Percentiles rank a stretch among this genome's conserved stretches.
Evolutionary conservation across 2,797 vertebrate species (phyloP).

Genomic region (Schizothorax lantsangensis): DNA sequence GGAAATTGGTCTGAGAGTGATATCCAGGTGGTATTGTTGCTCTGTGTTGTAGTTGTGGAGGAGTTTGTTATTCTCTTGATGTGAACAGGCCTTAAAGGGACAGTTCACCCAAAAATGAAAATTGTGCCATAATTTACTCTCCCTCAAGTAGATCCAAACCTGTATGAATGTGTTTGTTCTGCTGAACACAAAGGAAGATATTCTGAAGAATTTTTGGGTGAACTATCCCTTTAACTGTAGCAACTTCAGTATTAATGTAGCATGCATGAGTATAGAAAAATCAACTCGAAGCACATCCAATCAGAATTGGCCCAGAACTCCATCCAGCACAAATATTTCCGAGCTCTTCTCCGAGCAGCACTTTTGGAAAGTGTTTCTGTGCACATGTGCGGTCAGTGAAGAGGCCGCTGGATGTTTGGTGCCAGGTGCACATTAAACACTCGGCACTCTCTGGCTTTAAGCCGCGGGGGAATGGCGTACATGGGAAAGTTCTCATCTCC

Average conservation of each 20-base stretch:
- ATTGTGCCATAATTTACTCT: too few relatives aligned
- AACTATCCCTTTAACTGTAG: neutral
- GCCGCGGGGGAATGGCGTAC: conserved; percentile 11
- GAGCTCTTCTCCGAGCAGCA: conserved; percentile 3
- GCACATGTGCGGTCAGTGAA: conserved; percentile 17
- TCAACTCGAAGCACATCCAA: neutral
- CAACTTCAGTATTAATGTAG: neutral
- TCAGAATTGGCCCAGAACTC: neutral
- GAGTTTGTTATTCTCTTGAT: neutral
- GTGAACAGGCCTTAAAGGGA: neutral
- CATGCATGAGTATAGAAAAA: neutral
- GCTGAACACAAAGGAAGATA: too few relatives aligned
- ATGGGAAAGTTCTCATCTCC: conserved; percentile 23
- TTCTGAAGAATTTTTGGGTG: too few relatives aligned
- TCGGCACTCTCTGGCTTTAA: conserved; percentile 20
- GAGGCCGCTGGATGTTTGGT: conserved; percentile 23
- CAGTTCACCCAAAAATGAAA: too few relatives aligned
- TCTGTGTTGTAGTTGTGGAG: neutral
- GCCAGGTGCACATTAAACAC: conserved; percentile 46
- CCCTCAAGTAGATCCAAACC: too few relatives aligned
- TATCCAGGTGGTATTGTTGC: neutral
- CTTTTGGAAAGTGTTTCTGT: conserved; percentile 9
- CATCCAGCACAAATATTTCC: neutral
- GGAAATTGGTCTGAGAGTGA: neutral
- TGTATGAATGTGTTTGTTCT: too few relatives aligned